Base-by-base conservation (phyloP, 2,113 vertebrate genomes). In the Pteropus alecto region DNA sequence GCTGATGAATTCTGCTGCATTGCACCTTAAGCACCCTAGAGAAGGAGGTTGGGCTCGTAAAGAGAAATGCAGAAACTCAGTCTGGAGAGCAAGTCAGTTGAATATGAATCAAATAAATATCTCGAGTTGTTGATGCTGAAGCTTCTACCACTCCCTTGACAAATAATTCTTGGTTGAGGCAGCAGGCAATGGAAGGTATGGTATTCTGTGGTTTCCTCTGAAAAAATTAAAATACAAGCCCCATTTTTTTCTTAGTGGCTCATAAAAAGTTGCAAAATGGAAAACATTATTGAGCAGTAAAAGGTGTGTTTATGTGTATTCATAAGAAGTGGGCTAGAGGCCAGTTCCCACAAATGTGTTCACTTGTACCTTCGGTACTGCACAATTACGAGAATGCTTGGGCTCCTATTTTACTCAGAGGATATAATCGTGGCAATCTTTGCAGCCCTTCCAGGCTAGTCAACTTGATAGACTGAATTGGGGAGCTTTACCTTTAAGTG, bases 271-370 rank as follows among this genome's bases (percentile, higher is more conserved):
- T 97, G 51, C 90, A 96, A 96, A 94, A 96, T 93, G 92, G 90
- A 96, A 93, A 97, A 95, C 94, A 94, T 97, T 94, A 97, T 92
- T 92, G 94, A 94, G 96, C 91, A 96, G 96, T 98, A 97, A 97
- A 97, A 97, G 91, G 86, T 97, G 79, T 89, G 84, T 96, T 96
- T 97, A 92, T 92, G 95, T 96, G 73, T 94, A 95, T 97, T 95
- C 87, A 73, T 94, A 97, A 93, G 87, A 96, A 90, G 79, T 61
- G 73, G 95, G 95, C 84, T 93, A 46, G 84, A 92, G 63, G 87
- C 97, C 93, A 95, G 60, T 43, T 91, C 82, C 77, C 86, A 81
- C 78, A 95, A 97, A 93, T 21, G 83, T 22, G 71, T 87, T 96
- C 60, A 96, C 93, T 89, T 70, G 3, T 28, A 87, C 54, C 48